A percentile compares a stretch with the other conserved stretches of the same genome.
Conservation (phyloP, 2,113 vertebrate species). For the Elgaria multicarinata region DNA sequence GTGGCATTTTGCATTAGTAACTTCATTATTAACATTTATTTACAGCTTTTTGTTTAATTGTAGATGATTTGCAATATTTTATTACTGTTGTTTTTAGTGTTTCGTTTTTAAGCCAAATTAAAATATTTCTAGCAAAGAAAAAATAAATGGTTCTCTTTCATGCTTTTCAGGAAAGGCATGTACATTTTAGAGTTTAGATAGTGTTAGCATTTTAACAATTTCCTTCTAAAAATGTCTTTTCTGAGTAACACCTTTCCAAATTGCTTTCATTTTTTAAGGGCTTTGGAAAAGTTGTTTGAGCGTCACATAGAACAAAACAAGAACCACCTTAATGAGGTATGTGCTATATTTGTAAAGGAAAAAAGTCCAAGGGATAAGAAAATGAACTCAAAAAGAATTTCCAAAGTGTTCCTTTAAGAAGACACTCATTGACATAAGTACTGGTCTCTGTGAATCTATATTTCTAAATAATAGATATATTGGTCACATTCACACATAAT, state of each 20-base stretch:
- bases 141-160: neutral
- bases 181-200: neutral
- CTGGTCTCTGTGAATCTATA: neutral
- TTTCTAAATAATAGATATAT: neutral
- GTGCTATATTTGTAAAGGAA: constrained; percentile 47
- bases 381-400: neutral
- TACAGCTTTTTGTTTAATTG: neutral
- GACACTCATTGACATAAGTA: neutral
- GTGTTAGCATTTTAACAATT: neutral
- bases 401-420: neutral
- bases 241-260: neutral
- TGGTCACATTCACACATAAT: neutral
- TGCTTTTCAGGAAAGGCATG: neutral
- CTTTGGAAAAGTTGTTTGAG: constrained; percentile 80
- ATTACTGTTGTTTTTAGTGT: neutral
- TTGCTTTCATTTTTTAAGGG: constrained; percentile 64
- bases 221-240: neutral
- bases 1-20: neutral
- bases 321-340: constrained; percentile 80
- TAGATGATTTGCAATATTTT: neutral
- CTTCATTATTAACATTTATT: neutral
- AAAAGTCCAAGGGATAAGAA: neutral
- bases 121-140: neutral
- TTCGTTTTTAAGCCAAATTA: neutral
- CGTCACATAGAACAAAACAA: constrained; percentile 78